These are phyloP conservation scores for Drosophila barbarae DNA, from an alignment of 2,888 invertebrate species.

Conservation along the genomic window DNA sequence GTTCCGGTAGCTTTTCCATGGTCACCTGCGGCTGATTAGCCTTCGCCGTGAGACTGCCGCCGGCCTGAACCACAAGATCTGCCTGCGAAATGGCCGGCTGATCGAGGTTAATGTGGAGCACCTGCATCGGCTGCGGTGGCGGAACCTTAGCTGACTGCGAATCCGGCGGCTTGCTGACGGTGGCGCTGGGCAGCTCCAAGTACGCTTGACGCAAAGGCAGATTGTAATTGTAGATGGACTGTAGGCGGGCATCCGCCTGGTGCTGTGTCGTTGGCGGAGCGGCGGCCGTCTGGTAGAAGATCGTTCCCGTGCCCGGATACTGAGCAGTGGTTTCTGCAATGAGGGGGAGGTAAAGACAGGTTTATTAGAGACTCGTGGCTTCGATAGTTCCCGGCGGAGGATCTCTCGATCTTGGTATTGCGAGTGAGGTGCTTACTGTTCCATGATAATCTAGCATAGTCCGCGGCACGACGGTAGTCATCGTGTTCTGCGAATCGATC, in stretches of 20 bases:
- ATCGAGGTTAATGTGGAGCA: slow-evolving; percentile 79
- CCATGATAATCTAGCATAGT: slow-evolving; percentile 91
- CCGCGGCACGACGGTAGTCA: slow-evolving; percentile 89
- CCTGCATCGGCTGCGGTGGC: slow-evolving; percentile 74
- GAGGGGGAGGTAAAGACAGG: background rate
- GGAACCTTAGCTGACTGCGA: slow-evolving; percentile 72
- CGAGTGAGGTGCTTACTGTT: slow-evolving; percentile 84
- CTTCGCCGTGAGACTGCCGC: slow-evolving; percentile 59
- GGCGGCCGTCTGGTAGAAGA: slow-evolving; percentile 81
- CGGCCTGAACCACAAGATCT: slow-evolving; percentile 60
- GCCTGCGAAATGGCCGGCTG: slow-evolving; percentile 76
- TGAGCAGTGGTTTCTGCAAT: slow-evolving; percentile 81
- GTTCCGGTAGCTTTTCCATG: slow-evolving; percentile 78
- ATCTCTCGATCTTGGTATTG: slow-evolving; percentile 30
- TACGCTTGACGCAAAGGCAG: slow-evolving; percentile 77
- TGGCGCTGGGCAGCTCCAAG: slow-evolving; percentile 73
- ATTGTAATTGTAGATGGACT: slow-evolving; percentile 77
- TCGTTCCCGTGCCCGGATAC: slow-evolving; percentile 80
- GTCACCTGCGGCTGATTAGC: slow-evolving; percentile 77
- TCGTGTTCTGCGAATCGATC: slow-evolving; percentile 83
- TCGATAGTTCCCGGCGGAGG: slow-evolving; percentile 14
- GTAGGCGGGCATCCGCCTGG: slow-evolving; percentile 73
- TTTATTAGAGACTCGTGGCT: slow-evolving; percentile 10
- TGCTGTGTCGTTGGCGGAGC: slow-evolving; percentile 79
- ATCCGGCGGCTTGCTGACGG: slow-evolving; percentile 72